phyloP scores from a whole-genome alignment of 2,113 vertebrate genomes.

The Oenanthe oenanthe region DNA sequence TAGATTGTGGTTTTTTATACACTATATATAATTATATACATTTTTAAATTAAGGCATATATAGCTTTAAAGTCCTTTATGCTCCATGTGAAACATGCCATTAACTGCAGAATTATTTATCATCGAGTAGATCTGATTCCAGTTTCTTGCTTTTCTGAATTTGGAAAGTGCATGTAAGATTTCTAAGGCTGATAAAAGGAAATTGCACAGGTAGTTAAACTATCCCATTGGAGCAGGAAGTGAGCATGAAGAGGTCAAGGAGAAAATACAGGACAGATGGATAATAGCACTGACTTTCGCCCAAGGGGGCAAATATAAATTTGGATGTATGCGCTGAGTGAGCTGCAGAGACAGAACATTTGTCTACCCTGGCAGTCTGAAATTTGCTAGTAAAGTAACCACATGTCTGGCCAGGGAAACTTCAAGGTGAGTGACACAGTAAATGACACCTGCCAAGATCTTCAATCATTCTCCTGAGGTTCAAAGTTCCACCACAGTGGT shows the following conservation, averaged over 20 bases:
- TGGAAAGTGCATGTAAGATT: conserved; percentile 43
- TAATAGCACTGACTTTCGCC: background rate
- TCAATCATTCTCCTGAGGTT: background rate
- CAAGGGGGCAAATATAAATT: conserved; percentile 20
- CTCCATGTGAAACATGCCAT: conserved; percentile 11
- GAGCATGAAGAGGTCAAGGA: conserved; percentile 44
- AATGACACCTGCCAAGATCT: conserved; percentile 46
- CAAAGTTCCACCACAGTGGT: background rate
- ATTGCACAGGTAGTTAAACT: conserved; percentile 34
- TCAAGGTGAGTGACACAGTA: conserved; percentile 41
- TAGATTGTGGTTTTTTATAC: background rate
- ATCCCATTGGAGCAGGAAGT: conserved; percentile 17
- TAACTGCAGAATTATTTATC: conserved; percentile 55
- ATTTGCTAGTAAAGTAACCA: conserved; percentile 8
- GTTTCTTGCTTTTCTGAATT: conserved; percentile 26
- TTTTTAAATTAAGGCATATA: background rate
- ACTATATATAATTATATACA: background rate
- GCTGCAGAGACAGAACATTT: conserved; percentile 20
- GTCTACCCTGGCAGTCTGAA: conserved; percentile 39
- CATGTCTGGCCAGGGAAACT: background rate
- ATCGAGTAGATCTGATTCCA: background rate
- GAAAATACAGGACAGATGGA: conserved; percentile 55
- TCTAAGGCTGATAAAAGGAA: conserved; percentile 52
- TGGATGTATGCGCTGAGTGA: conserved; percentile 25
- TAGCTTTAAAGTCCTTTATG: background rate